phyloP scores from a whole-genome alignment of 2,888 invertebrate species.

The Tachystola acroxantha region DNA sequence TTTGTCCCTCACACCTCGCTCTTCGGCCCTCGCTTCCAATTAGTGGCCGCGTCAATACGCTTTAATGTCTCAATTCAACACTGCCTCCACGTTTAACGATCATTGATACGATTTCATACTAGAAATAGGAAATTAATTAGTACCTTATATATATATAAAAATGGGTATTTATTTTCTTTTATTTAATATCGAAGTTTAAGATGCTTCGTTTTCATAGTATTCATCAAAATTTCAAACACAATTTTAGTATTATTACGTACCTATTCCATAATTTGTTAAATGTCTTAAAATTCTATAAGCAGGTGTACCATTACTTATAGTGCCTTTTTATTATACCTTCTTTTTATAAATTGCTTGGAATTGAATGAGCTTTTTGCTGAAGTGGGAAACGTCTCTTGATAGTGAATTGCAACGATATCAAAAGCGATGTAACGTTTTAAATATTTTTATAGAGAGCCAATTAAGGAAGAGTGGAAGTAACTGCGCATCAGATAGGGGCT shows the following conservation, averaged over 20 bases:
- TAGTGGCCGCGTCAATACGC: constrained; percentile 53
- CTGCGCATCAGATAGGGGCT: constrained; percentile 58
- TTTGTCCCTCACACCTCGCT: constrained; percentile 58
- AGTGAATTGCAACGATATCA: constrained; percentile 24
- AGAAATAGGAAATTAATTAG: not conserved
- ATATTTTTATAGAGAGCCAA: constrained; percentile 60
- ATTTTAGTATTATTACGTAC: too few relatives aligned
- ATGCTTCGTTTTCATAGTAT: too few relatives aligned
- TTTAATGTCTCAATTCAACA: constrained; percentile 53
- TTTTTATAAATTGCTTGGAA: too few relatives aligned
- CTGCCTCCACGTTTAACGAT: constrained; percentile 28
- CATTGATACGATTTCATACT: constrained; percentile 1
- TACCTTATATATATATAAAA: too few relatives aligned
- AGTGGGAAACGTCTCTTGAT: not conserved
- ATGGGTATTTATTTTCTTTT: too few relatives aligned
- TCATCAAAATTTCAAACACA: too few relatives aligned
- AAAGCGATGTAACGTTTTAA: constrained; percentile 43
- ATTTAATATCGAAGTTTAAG: too few relatives aligned
- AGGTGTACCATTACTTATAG: too few relatives aligned
- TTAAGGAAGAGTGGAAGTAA: constrained; percentile 42
- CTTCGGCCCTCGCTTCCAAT: constrained; percentile 42
- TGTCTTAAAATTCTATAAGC: too few relatives aligned
- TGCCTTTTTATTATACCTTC: too few relatives aligned
- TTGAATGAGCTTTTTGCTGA: not conserved
- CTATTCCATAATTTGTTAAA: too few relatives aligned